A percentile compares a stretch with the other conserved stretches of the same genome.
Evolutionary conservation across 2,797 vertebrate genomes (phyloP).

Genomic region (Sebastes hopkinsi): DNA sequence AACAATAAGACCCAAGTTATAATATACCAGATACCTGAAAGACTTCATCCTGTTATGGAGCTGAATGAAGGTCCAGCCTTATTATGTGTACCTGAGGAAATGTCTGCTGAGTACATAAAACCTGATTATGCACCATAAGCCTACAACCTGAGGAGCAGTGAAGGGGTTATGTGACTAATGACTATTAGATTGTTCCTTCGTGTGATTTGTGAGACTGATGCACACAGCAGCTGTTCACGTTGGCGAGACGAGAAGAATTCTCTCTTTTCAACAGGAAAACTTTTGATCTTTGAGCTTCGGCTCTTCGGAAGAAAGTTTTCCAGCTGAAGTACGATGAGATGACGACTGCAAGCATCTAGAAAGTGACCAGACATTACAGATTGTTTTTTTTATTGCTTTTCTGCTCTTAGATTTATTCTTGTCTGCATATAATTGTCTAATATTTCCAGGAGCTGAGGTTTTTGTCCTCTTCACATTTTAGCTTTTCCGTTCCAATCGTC

Average conservation of each 20-base stretch:
- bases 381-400: constrained; percentile 45
- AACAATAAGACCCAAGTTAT: not conserved
- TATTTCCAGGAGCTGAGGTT: constrained; percentile 42
- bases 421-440: constrained; percentile 20
- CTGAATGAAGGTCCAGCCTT: not conserved
- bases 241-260: constrained; percentile 29
- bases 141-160: not conserved
- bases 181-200: constrained; percentile 19
- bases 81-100: not conserved
- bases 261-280: constrained; percentile 24
- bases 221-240: constrained; percentile 44
- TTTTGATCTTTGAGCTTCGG: constrained; percentile 32
- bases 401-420: constrained; percentile 17
- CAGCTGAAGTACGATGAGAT: constrained; percentile 13
- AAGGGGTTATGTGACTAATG: constrained; percentile 31
- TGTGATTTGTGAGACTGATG: constrained; percentile 43
- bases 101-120: not conserved
- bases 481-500: constrained; percentile 33
- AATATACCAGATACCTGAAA: not conserved
- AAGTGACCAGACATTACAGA: constrained; percentile 4
- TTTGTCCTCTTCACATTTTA: constrained; percentile 20
- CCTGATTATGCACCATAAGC: not conserved
- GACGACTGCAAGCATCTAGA: not conserved
- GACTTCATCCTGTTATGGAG: not conserved
- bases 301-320: constrained; percentile 46